Evolutionary conservation across 2,888 invertebrate genomes (phyloP).

Genomic region (Ethmia dodecea): DNA sequence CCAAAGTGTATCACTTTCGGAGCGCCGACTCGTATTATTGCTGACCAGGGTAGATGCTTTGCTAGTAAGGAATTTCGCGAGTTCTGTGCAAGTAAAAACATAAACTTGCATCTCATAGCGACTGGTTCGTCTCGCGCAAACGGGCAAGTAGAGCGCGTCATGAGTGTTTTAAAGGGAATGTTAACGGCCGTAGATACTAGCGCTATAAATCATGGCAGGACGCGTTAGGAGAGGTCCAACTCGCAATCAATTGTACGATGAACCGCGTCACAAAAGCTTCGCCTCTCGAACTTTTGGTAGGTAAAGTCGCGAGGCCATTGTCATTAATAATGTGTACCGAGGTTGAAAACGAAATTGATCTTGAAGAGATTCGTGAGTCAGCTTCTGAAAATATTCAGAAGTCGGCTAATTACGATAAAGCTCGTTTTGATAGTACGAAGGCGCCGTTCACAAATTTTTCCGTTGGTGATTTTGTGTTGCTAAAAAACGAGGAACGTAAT

Average conservation of each 20-base stretch:
- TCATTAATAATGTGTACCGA: slow-evolving; percentile 1
- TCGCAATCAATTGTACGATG: slow-evolving; percentile 25
- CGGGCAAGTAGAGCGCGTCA: slow-evolving; percentile 26
- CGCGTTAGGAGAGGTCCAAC: slow-evolving; percentile 24
- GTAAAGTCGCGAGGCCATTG: slow-evolving; percentile 20
- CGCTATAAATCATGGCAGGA: slow-evolving; percentile 24
- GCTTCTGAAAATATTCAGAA: slow-evolving; percentile 9
- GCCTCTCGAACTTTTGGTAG: slow-evolving; percentile 27
- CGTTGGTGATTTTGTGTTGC: slow-evolving; percentile 20
- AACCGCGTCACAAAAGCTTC: slow-evolving; percentile 23
- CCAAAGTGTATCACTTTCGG: slow-evolving; percentile 14
- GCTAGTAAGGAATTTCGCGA: slow-evolving; percentile 6
- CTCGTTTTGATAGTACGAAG: slow-evolving; percentile 14
- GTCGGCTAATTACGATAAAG: slow-evolving; percentile 13
- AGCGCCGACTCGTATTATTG: slow-evolving; percentile 14
- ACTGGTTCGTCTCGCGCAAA: slow-evolving; percentile 26
- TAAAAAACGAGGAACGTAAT: slow-evolving; percentile 19
- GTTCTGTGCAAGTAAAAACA: slow-evolving; percentile 18
- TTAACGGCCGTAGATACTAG: slow-evolving; percentile 22
- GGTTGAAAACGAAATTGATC: neutral
- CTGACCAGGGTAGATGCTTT: slow-evolving; percentile 19
- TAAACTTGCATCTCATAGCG: slow-evolving; percentile 23
- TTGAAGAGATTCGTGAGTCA: slow-evolving; percentile 5
- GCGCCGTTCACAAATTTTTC: slow-evolving; percentile 10
- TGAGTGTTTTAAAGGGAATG: slow-evolving; percentile 23